Evolutionary conservation across 2,113 vertebrate species (phyloP).

Genomic region (Chlorodrepanis virens): DNA sequence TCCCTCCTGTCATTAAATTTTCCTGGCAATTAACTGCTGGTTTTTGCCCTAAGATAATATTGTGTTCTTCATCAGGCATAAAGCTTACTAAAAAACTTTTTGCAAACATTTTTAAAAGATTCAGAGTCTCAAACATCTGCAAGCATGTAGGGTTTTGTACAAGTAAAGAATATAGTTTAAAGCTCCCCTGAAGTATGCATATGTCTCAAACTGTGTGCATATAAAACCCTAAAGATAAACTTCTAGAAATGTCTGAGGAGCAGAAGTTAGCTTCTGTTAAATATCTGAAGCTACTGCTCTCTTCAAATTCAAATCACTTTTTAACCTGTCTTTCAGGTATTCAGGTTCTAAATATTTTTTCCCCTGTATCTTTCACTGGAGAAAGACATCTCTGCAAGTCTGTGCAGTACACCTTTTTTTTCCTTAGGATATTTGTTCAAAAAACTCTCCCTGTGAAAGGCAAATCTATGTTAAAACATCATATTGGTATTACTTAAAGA

Average conservation of each 20-base stretch:
- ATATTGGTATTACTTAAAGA: neutral
- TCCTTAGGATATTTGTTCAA: neutral
- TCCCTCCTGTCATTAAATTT: neutral
- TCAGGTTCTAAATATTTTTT: neutral
- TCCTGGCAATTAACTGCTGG: neutral
- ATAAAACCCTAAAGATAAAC: neutral
- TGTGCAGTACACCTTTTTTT: neutral
- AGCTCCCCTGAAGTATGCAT: neutral
- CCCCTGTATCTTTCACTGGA: neutral
- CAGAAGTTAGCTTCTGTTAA: neutral
- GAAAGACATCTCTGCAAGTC: neutral
- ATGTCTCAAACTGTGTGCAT: neutral
- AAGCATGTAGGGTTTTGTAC: neutral
- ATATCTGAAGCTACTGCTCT: neutral
- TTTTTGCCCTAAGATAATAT: neutral
- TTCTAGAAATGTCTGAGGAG: neutral
- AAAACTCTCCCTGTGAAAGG: neutral
- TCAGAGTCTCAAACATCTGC: neutral
- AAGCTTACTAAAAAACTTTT: neutral
- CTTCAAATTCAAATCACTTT: conserved; percentile 1
- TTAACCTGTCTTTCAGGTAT: neutral
- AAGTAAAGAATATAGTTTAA: neutral
- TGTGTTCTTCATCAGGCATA: neutral
- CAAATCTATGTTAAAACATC: neutral
- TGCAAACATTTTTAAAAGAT: neutral